These are phyloP conservation scores for Arctopsyche grandis DNA, from an alignment of 1,140 invertebrate genomes.

Conservation along the genomic window DNA sequence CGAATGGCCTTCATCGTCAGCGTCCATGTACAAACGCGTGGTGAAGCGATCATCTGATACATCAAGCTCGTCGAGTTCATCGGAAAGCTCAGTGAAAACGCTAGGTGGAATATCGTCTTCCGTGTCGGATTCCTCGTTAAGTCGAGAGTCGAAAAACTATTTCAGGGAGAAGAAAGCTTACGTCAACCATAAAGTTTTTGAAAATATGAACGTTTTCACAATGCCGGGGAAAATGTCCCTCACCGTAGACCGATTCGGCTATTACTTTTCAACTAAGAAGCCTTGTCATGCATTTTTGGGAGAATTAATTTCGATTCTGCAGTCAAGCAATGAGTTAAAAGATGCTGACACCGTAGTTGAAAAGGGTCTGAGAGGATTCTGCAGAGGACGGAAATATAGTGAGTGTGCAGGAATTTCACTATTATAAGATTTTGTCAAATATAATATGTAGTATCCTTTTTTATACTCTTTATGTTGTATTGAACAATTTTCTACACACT, in stretches of 20 bases:
- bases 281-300: conserved; percentile 61
- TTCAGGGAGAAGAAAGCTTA: conserved; percentile 30
- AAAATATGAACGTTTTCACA: conserved; percentile 45
- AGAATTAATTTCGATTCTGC: conserved; percentile 54
- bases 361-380: conserved; percentile 43
- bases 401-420: conserved; percentile 40
- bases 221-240: conserved; percentile 55
- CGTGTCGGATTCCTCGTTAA: background rate
- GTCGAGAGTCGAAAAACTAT: background rate
- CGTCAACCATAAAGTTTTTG: conserved; percentile 35
- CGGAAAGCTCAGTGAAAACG: conserved; percentile 29
- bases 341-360: conserved; percentile 33
- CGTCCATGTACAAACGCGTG: background rate
- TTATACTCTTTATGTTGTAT: too few species aligned
- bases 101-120: conserved; percentile 23
- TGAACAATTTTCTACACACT: too few species aligned
- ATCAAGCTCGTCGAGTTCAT: background rate
- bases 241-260: conserved; percentile 57
- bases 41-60: background rate
- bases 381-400: conserved; percentile 31
- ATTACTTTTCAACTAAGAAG: conserved; percentile 59
- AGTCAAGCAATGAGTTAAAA: conserved; percentile 17
- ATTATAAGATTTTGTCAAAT: conserved; percentile 16
- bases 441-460: too few species aligned
- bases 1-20: background rate